Evolutionary conservation across 2,113 vertebrate genomes (phyloP).

Genomic region (Ameiurus melas): DNA sequence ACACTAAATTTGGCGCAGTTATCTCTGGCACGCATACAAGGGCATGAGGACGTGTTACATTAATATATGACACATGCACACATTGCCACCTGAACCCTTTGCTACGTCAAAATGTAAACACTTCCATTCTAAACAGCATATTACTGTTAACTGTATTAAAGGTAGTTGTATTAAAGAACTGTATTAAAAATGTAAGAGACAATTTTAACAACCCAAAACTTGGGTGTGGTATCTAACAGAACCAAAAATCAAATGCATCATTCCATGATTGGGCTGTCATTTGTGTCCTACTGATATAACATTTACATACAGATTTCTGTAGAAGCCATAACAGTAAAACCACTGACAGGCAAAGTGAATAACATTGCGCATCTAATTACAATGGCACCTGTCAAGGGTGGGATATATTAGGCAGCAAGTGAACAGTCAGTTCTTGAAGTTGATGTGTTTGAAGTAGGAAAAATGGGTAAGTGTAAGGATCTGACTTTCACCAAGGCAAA

Average conservation of each 20-base stretch:
- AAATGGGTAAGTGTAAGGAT: too few species aligned
- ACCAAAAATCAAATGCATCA: not conserved
- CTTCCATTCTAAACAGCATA: not conserved
- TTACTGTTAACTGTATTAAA: not conserved
- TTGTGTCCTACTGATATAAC: not conserved
- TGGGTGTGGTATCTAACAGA: not conserved
- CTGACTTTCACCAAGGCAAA: too few species aligned
- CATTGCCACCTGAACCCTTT: not conserved
- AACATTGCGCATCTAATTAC: too few species aligned
- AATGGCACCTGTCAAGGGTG: too few species aligned
- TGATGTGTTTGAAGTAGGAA: too few species aligned
- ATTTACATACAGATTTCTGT: not conserved
- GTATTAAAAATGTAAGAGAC: not conserved
- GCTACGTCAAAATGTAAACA: not conserved
- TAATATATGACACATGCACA: conserved; percentile 44
- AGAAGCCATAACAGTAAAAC: too few species aligned
- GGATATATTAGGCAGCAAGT: too few species aligned
- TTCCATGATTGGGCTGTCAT: not conserved
- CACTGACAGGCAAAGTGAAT: too few species aligned
- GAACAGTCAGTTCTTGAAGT: too few species aligned
- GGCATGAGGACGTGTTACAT: conserved; percentile 39
- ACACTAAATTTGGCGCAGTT: conserved; percentile 50
- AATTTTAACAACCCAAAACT: not conserved
- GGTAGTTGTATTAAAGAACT: too few species aligned
- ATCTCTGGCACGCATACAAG: conserved; percentile 33